Evolutionary conservation across 2,888 invertebrate species (phyloP).

Genomic region (Tetheella fluctuosa): DNA sequence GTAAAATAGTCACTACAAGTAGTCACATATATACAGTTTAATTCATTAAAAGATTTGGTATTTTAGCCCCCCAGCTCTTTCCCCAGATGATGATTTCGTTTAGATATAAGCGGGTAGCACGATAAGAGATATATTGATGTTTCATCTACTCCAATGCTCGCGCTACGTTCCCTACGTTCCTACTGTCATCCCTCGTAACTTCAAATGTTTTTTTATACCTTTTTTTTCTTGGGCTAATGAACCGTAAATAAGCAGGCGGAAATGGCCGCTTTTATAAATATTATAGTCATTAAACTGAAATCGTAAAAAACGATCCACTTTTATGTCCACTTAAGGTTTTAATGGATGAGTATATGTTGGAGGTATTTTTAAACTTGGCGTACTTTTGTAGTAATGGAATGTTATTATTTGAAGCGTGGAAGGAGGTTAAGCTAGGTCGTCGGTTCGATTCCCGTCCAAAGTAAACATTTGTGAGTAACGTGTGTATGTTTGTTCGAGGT

Average conservation of each 20-base stretch:
- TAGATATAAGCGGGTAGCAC: too few species aligned
- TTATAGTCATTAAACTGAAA: conserved; percentile 5
- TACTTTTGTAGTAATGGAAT: conserved; percentile 13
- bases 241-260: conserved; percentile 3
- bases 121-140: too few species aligned
- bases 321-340: conserved; percentile 9
- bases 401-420: too few species aligned
- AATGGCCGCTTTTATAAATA: conserved; percentile 6
- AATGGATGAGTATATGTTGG: not conserved
- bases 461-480: too few species aligned
- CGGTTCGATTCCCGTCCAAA: too few species aligned
- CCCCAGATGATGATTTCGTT: too few species aligned
- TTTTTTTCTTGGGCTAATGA: not conserved
- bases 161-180: not conserved
- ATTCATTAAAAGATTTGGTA: too few species aligned
- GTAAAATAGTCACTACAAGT: too few species aligned
- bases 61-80: too few species aligned
- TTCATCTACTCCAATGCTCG: not conserved
- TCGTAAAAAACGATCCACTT: conserved; percentile 3
- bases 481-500: too few species aligned
- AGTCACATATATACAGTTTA: too few species aligned
- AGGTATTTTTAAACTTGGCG: conserved; percentile 21
- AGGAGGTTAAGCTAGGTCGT: too few species aligned
- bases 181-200: not conserved
- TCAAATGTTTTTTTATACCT: not conserved